Base-by-base conservation (phyloP, 2,888 invertebrate species). In the Cremastinae sp. region DNA sequence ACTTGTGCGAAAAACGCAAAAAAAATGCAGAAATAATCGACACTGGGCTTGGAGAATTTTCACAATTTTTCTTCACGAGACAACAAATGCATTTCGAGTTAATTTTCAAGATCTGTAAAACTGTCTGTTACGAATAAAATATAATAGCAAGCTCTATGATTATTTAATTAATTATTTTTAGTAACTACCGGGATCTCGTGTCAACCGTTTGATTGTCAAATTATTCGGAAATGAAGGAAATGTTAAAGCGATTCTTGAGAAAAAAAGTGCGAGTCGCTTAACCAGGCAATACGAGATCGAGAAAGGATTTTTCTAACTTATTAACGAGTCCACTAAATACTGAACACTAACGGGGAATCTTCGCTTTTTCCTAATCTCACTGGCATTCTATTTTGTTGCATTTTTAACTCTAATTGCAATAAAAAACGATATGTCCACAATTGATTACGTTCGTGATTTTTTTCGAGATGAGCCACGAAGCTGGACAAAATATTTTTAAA, bases 161-260 rank as follows among this genome's bases (percentile, higher is more conserved):
- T 59, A 47, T 65, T 53, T 20, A 14, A 16, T 55, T 37, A 62
- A 3, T 51, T 8, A 8, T 41, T 20, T 62, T 62, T 75, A 77
- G 45, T 49, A 49, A 12, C 61, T 77, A 71, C 12, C 10, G 12
- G 28, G 56, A 71, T 75, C 71, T 75, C 75, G 71, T 20, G 56
- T 45, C 49, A 41, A 49, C 58, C 51, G 53, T n/a, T 5, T 55
- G 49, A 56, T 66, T 62, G 66, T 72, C 62, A 61, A 75, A 56
- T 43, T 37, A 70, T 43, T 74, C 37, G 9, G 8, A 69, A 51
- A 51, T 43, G 10, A n/a, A 35, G 28, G n/a, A 12, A 22, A 45
- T 20, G n/a, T 5, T 10, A 12, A 37, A 9, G 16, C 3, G n/a
- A 2, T 43, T 22, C 12, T 14, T 1, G 45, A 20, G 35, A 39